Conservation (phyloP, 2,888 invertebrate species). For the Miltochrista miniata region DNA sequence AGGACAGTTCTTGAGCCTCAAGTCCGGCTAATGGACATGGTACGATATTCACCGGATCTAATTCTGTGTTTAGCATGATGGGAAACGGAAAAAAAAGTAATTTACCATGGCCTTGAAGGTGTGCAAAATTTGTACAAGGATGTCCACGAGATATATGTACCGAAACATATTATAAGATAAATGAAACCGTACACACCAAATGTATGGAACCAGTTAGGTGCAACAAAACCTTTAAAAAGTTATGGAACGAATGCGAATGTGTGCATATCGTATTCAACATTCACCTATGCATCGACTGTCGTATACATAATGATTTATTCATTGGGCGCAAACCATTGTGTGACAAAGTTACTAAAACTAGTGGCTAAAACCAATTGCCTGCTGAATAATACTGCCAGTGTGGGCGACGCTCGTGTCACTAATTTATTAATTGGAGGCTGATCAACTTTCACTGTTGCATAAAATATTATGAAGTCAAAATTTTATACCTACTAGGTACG, state of each 20-base stretch:
- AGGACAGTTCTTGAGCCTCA: too few species aligned
- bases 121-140: too few species aligned
- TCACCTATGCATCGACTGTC: slow-evolving; percentile 51
- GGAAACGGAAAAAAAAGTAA: too few species aligned
- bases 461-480: too few species aligned
- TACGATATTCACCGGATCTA: too few species aligned
- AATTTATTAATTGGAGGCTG: slow-evolving; percentile 8
- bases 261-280: slow-evolving; percentile 48
- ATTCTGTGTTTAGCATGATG: too few species aligned
- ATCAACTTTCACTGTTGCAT: background rate
- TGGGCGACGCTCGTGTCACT: slow-evolving; percentile 11
- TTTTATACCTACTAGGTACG: background rate
- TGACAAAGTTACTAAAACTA: slow-evolving; percentile 31
- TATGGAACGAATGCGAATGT: slow-evolving; percentile 37
- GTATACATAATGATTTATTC: slow-evolving; percentile 56
- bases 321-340: slow-evolving; percentile 47
- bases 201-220: too few species aligned
- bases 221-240: slow-evolving; percentile 20
- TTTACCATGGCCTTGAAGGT: too few species aligned
- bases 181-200: too few species aligned
- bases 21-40: too few species aligned
- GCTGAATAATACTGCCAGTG: slow-evolving; percentile 17
- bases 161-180: too few species aligned
- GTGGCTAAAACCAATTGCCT: slow-evolving; percentile 32
- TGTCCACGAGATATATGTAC: too few species aligned